These are phyloP conservation scores for Megathymus violae DNA, from an alignment of 1,140 invertebrate genomes.

Conservation along the genomic window DNA sequence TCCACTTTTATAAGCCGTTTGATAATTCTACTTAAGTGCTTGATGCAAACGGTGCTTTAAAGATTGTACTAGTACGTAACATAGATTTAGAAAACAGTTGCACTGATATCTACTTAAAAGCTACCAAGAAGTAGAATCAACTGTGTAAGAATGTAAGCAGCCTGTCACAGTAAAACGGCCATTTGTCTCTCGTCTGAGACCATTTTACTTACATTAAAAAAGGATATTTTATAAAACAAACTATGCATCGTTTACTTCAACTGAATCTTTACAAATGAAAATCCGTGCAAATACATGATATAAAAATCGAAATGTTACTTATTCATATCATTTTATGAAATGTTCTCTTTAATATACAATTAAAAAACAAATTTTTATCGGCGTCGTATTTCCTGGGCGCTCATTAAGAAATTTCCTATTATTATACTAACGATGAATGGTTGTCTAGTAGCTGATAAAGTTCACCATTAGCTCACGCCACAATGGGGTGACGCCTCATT, in stretches of 20 bases:
- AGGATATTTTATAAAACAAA: conserved; percentile 23
- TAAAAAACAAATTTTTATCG: conserved; percentile 16
- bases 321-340: conserved; percentile 23
- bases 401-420: conserved; percentile 33
- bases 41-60: conserved; percentile 42
- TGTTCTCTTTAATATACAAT: conserved; percentile 8
- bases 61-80: conserved; percentile 20
- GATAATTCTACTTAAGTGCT: conserved; percentile 44
- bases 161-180: conserved; percentile 44
- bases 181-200: conserved; percentile 36
- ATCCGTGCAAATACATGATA: not conserved
- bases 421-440: conserved; percentile 53
- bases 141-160: conserved; percentile 26
- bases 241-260: not conserved
- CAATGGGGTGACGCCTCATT: conserved; percentile 63
- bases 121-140: conserved; percentile 48
- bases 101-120: conserved; percentile 32
- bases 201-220: too few species aligned
- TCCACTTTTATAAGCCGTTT: conserved; percentile 45
- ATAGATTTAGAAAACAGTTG: conserved; percentile 25
- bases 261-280: not conserved
- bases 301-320: not conserved
- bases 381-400: not conserved
- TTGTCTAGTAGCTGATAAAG: conserved; percentile 64
- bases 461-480: conserved; percentile 75